Evolutionary conservation across 2,797 vertebrate genomes (phyloP).

Genomic region (Diglossa cyanea): DNA sequence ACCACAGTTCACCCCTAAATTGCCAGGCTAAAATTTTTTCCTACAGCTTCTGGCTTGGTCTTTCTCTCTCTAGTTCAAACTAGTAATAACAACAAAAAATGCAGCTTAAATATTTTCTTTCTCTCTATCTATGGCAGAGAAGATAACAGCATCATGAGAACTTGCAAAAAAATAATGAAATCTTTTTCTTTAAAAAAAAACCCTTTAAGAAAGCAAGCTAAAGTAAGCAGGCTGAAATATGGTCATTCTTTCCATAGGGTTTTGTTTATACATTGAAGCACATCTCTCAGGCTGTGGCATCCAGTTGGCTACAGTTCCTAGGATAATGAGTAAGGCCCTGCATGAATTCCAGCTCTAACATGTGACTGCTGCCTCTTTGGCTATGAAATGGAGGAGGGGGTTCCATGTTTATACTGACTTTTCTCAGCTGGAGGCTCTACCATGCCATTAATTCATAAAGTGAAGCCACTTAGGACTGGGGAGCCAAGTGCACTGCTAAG

Average conservation of each 20-base stretch:
- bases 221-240: not conserved
- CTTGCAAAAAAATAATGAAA: not conserved
- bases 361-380: not conserved
- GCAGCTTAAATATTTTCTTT: not conserved
- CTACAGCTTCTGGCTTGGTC: not conserved
- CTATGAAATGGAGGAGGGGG: not conserved
- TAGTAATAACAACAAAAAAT: not conserved
- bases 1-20: not conserved
- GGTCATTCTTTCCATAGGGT: not conserved
- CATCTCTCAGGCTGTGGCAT: not conserved
- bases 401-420: not conserved
- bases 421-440: not conserved
- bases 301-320: not conserved
- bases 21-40: not conserved
- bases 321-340: constrained; percentile 1
- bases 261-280: constrained; percentile 18
- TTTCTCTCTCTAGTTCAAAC: not conserved
- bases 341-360: not conserved
- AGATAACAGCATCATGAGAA: not conserved
- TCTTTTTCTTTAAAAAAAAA: not conserved
- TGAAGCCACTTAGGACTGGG: not conserved
- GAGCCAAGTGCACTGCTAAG: not conserved
- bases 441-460: not conserved
- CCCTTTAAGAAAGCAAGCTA: not conserved
- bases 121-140: not conserved